A percentile compares a stretch with the other conserved stretches of the same genome.
Conservation (phyloP, 2,888 invertebrate species). For the Melangyna quadrimaculata region DNA sequence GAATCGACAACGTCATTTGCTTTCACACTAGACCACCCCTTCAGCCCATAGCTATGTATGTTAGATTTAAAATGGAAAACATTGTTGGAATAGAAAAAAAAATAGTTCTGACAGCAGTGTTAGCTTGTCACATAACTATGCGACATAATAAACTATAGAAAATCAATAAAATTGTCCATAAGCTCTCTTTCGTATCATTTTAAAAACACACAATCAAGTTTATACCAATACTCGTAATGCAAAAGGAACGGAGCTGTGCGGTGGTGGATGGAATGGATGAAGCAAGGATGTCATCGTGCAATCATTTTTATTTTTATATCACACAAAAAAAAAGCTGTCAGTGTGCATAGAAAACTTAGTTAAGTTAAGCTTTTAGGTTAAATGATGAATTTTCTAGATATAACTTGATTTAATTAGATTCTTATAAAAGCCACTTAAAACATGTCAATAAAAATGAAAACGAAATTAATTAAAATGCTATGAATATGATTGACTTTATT, state of each 20-base stretch:
- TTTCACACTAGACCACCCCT: too few species aligned
- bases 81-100: neutral
- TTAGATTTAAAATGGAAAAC: neutral
- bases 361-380: neutral
- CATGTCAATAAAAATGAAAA: neutral
- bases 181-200: neutral
- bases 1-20: slow-evolving; percentile 6
- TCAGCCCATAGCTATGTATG: too few species aligned
- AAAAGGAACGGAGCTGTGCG: too few species aligned
- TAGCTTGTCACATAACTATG: slow-evolving; percentile 36
- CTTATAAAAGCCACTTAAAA: neutral
- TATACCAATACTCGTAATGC: too few species aligned
- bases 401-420: slow-evolving; percentile 17
- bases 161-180: slow-evolving; percentile 57
- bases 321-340: neutral
- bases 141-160: slow-evolving; percentile 15
- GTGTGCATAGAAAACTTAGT: neutral
- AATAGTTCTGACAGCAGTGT: slow-evolving; percentile 50
- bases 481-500: neutral
- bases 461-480: neutral
- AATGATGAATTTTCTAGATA: neutral
- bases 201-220: neutral
- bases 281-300: slow-evolving; percentile 13
- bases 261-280: neutral
- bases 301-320: slow-evolving; percentile 11